A percentile compares a stretch with the other conserved stretches of the same genome.
Conservation (phyloP, 1,140 invertebrate genomes). For the Drosophila sechellia region DNA sequence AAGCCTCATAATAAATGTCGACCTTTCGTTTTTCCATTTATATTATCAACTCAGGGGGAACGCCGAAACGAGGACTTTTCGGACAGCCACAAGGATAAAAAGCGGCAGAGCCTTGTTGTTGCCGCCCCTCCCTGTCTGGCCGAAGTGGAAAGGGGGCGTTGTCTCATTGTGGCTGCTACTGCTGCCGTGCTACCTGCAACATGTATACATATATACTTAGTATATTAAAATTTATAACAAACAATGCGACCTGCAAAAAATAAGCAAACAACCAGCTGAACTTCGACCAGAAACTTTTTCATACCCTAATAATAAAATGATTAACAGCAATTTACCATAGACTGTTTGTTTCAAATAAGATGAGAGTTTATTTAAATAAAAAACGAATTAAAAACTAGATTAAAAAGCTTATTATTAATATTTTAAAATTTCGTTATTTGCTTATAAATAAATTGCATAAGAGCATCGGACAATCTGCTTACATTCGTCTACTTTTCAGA, state of each 20-base stretch:
- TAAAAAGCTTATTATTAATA: too few species aligned
- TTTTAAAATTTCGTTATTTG: too few species aligned
- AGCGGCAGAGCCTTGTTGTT: constrained; percentile 12
- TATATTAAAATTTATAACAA: constrained; percentile 83
- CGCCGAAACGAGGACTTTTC: constrained; percentile 8
- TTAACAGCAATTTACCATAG: background rate
- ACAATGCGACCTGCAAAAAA: constrained; percentile 52
- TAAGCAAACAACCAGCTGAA: constrained; percentile 20
- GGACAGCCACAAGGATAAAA: constrained; percentile 38
- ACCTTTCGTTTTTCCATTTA: constrained; percentile 84
- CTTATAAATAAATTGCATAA: background rate
- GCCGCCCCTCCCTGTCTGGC: background rate
- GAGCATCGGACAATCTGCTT: background rate
- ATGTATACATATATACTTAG: constrained; percentile 44
- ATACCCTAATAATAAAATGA: background rate
- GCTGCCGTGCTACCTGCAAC: constrained; percentile 45
- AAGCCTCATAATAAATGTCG: constrained; percentile 84
- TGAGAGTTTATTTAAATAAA: too few species aligned
- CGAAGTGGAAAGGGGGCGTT: constrained; percentile 23
- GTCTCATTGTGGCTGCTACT: constrained; percentile 38
- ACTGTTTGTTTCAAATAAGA: too few species aligned
- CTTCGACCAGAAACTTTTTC: constrained; percentile 16
- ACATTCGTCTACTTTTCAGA: background rate
- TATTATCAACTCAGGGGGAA: constrained; percentile 71
- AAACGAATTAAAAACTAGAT: too few species aligned